Evolutionary conservation across 2,888 invertebrate species (phyloP).

Genomic region (Fragum fragum): DNA sequence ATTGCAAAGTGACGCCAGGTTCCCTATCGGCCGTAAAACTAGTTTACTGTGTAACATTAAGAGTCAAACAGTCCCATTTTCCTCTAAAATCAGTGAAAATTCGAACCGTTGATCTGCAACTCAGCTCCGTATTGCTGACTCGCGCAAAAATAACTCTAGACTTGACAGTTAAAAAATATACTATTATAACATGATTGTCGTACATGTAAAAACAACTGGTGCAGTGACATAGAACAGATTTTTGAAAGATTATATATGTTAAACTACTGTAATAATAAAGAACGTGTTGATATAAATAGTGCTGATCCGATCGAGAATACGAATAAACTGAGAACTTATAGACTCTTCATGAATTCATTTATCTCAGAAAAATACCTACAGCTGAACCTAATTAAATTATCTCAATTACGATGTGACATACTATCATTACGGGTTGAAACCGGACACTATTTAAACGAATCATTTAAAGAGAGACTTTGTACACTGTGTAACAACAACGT

Average conservation of each 20-base stretch:
- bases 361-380: not conserved
- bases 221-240: conserved; percentile 26
- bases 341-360: conserved; percentile 3
- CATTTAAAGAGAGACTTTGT: conserved; percentile 30
- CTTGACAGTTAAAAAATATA: no score
- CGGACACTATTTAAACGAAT: conserved; percentile 32
- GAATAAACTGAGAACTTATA: conserved; percentile 35
- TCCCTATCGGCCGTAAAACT: no score
- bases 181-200: conserved; percentile 27
- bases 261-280: not conserved
- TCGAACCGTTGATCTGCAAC: no score
- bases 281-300: not conserved
- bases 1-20: no score
- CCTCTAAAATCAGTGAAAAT: no score
- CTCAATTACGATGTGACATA: conserved; percentile 39
- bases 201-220: conserved; percentile 3
- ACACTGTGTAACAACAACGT: conserved; percentile 6
- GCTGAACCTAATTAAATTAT: conserved; percentile 13
- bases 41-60: no score
- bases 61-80: no score
- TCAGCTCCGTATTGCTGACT: no score
- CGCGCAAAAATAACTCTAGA: no score
- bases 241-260: not conserved
- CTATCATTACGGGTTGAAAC: conserved; percentile 37
- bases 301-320: not conserved